phyloP scores from a whole-genome alignment of 2,113 vertebrate species.

The Cygnus atratus region DNA sequence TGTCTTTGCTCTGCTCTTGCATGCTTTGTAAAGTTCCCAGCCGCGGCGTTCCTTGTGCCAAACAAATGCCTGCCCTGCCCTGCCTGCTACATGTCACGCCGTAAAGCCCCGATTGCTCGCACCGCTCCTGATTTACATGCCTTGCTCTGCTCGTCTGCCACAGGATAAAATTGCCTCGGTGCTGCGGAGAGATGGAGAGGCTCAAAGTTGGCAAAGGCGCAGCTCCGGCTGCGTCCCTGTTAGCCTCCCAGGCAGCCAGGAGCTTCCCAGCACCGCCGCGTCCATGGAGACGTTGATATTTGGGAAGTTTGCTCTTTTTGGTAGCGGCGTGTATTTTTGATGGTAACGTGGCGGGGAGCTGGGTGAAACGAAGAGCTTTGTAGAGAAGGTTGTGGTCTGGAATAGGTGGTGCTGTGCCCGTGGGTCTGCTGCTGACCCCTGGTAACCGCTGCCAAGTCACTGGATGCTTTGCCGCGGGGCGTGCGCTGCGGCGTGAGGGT shows the following conservation, averaged over 20 bases:
- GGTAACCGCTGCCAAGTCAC: background rate
- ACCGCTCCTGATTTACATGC: background rate
- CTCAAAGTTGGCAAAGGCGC: background rate
- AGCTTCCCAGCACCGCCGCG: background rate
- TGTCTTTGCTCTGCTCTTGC: rapidly evolving
- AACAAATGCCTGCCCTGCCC: background rate
- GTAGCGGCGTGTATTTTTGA: too few relatives aligned
- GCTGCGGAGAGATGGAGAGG: background rate
- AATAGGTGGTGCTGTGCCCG: background rate
- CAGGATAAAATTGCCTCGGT: background rate
- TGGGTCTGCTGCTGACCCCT: background rate
- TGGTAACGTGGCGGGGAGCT: background rate
- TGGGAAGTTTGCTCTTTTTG: background rate
- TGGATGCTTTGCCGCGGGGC: too few relatives aligned
- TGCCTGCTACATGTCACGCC: background rate
- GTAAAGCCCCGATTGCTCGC: background rate
- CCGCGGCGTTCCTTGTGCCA: background rate
- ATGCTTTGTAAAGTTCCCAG: background rate
- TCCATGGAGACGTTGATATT: rapidly evolving
- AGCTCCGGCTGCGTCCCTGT: background rate
- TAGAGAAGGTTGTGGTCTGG: background rate
- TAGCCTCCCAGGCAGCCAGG: background rate
- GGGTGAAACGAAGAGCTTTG: too few relatives aligned
- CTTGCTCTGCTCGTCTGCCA: slow-evolving; percentile 6
- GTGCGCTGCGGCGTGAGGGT: background rate